Base-by-base conservation (phyloP, 1,140 invertebrate genomes). In the Oryctes rhinoceros region DNA sequence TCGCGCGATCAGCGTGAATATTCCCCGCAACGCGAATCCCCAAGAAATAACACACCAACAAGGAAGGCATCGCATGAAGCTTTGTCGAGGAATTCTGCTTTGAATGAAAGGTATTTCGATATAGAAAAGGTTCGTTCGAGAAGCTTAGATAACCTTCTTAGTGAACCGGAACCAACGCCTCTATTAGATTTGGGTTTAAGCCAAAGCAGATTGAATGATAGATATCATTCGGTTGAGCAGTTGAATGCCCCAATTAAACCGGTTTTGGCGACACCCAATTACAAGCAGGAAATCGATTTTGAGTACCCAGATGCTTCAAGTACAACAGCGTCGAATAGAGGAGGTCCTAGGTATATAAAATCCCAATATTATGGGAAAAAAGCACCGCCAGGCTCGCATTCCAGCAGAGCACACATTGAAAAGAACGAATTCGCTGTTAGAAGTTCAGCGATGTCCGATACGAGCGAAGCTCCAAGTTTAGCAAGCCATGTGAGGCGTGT, bases 381-480 rank as follows among this genome's bases (percentile, higher is more conserved):
- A 62, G 93, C 93, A 5, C 93, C 92, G 4, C 94, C 93, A 4
- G 94, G 94, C n/a, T 94, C 93, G 67, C 95, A 96, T 84, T 96
- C 94, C 0, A 96, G 94, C 86, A 91, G 95, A 49, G 94, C 94
- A 1, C 94, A 96, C 82, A 95, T 96, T 80, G 94, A 95, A 84
- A 94, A 95, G 88, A 94, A 93, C 9, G 93, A 95, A 83, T 93
- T 93, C 84, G 92, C 91, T 30, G 92, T 93, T 1, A 93, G 94
- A 88, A 96, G 95, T 0, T 98, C 96, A 30, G 97, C 96, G 10
- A 94, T 98, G 94, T 97, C 95, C 0, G 96, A 98, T 85, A 98
- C 96, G 0, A 97, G 95, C 75, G 96, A 98, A 90, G 96, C 97
- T 0, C 96, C 96, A 5, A 97, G 95, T 35, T 87, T 98, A 20